Base-by-base conservation (phyloP, 2,797 vertebrate species). In the Hippocampus kuda region DNA sequence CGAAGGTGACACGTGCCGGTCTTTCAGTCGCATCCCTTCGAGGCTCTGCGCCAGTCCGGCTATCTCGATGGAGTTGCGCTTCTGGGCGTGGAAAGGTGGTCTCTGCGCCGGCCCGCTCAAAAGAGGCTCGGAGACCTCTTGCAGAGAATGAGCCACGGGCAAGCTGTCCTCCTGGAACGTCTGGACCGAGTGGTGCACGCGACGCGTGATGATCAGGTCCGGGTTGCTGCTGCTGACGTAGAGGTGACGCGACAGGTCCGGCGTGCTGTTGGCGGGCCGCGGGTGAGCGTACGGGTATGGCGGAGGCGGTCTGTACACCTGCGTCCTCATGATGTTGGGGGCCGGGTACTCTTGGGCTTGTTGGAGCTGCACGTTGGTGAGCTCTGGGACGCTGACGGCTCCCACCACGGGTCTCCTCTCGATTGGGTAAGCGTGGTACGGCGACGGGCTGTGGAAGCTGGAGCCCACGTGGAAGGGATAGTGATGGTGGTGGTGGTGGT, bases 161-260 rank as follows among this genome's bases (percentile, higher is more conserved):
- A 98, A 84, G 71, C 96, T 99, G 90, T 96, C 97, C 80, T 99
- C 97, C 79, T 99, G 97, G 88, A 99, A 98, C 0, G 94, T 98
- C 87, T 99, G 97, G n/a, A 99, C 97, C 0, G 96, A 96, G 85
- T 99, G 97, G 81, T 99, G 97, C 10, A 99, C 94, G 0, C 97
- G 90, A 3, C 97, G 85, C 0, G 95, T 98, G 82, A 98, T 96
- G 80, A 98, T 94, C 61, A 99, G 91, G 69, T 99, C 97, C 0
- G 97, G 96, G 76, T 97, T 98, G 87, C 97, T 99, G 78, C 93
- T 98, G 89, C 96, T 98, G 53, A 93, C 93, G 51, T 95, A 94
- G 30, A 95, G 90, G 73, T 98, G 95, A 7, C 94, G 92, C 0
- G 96, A 97, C 69, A 99, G 92, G 83, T 99, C 97, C 0, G 97